Base-by-base conservation (phyloP, 2,797 vertebrate species). In the Xerus rutilus region DNA sequence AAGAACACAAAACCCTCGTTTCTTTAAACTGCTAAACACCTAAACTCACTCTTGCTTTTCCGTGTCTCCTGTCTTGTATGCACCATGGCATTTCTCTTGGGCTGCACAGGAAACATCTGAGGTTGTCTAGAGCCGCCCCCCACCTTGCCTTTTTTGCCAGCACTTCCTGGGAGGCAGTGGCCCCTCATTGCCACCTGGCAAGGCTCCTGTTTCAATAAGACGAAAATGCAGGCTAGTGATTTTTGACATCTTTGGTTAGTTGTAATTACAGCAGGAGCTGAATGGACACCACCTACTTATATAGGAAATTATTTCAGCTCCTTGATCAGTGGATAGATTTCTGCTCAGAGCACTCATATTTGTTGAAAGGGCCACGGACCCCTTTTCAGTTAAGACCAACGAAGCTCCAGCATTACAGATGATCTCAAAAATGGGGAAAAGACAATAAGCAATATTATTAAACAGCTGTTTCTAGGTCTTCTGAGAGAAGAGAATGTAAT, bases 381-480 rank as follows among this genome's bases (percentile, higher is more conserved):
- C 52, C 39, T 86, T 83, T 35, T 43, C 47, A 59, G 30, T 10
- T 78, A 69, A 25, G 88, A 57, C 8, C 35, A 17, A 13, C 3
- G 73, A 57, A 62, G 28, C 79, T 76, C 73, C 64, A 7, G 20
- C 35, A 14, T 78, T 64, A 49, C 17, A 86, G 43, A 21, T 72
- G 45, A 32, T 81, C 6, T 9, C 59, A 35, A 62, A 82, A 92
- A 69, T 35, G 25, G 21, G 52, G 3, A 18, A 79, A 90, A 86
- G 54, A 86, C 39, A 92, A 43, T 78, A 83, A 43, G 17, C 35
- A 21, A 11, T 73, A n/a, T 70, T 84, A 64, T 84, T 90, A 30
- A 76, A 87, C 78, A 94, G 47, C n/a, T 18, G 6, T 92, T 91
- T 91, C n/a, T 94, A 76, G 30, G 54, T 84, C 32, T 89, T 91